Conservation (phyloP, 2,113 vertebrate species). For the Gallinago media region DNA sequence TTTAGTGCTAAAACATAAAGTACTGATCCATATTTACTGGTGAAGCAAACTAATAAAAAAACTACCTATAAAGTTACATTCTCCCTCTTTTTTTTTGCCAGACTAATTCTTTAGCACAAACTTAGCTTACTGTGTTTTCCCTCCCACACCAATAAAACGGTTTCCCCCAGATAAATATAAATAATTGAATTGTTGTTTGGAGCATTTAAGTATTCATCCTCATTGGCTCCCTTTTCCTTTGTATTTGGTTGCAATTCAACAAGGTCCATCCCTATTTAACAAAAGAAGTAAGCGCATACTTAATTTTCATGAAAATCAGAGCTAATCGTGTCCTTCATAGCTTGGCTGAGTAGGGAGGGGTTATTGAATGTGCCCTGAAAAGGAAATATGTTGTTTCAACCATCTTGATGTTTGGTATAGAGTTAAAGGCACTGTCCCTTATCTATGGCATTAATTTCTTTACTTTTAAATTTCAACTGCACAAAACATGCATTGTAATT, state of each 20-base stretch:
- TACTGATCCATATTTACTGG: slow-evolving; percentile 77
- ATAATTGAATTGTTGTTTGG: slow-evolving; percentile 6
- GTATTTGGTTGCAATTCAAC: background rate
- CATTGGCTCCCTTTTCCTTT: slow-evolving; percentile 45
- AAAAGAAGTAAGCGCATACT: background rate
- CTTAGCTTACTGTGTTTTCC: slow-evolving; percentile 30
- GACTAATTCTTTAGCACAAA: slow-evolving; percentile 67
- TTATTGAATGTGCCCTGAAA: background rate
- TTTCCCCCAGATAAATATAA: slow-evolving; percentile 10
- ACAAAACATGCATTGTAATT: background rate
- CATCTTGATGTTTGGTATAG: background rate
- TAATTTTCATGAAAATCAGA: slow-evolving; percentile 3
- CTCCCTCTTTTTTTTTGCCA: slow-evolving; percentile 74
- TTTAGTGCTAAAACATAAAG: slow-evolving; percentile 74
- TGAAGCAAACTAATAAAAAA: slow-evolving; percentile 78
- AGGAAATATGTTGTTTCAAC: background rate
- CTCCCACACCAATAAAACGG: slow-evolving; percentile 11
- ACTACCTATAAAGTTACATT: slow-evolving; percentile 78
- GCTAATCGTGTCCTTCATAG: background rate
- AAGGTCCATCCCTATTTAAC: background rate
- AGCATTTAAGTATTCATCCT: slow-evolving; percentile 22
- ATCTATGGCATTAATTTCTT: background rate
- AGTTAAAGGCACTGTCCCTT: background rate
- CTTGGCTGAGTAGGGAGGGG: background rate
- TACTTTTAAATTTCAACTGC: background rate